phyloP scores from a whole-genome alignment of 2,797 vertebrate species.

The Mormyrops boulengeri region DNA sequence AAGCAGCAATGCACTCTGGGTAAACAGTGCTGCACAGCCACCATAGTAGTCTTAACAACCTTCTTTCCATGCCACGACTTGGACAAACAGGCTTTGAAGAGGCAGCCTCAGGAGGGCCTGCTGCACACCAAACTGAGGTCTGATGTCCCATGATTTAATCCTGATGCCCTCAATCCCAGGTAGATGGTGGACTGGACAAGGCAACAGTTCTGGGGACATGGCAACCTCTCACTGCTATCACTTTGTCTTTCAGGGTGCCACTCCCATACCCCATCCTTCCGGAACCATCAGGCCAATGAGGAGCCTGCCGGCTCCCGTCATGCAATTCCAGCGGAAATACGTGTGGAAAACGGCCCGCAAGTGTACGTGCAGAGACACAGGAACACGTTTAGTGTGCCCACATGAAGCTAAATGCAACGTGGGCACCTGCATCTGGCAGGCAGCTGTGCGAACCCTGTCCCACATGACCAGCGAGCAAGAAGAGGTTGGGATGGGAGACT shows the following conservation, averaged over 20 bases:
- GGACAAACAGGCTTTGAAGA: not conserved
- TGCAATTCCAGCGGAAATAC: not conserved
- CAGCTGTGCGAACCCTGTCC: constrained; percentile 33
- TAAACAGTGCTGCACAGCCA: not conserved
- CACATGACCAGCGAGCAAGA: constrained; percentile 11
- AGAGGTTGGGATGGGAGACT: not conserved
- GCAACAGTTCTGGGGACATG: not conserved
- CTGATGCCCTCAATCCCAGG: not conserved
- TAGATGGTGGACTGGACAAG: not conserved
- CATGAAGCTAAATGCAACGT: not conserved
- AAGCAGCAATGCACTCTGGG: not conserved
- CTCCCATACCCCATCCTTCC: not conserved
- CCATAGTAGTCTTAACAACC: not conserved
- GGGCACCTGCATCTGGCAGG: constrained; percentile 33
- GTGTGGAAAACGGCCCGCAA: not conserved
- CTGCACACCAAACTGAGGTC: not conserved
- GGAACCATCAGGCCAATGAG: not conserved
- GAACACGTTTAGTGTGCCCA: not conserved
- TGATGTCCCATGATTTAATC: not conserved
- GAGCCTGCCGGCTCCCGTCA: no score
- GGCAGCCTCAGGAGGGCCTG: not conserved
- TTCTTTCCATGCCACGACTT: not conserved
- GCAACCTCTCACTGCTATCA: no score
- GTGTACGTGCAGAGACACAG: not conserved
- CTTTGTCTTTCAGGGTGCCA: not conserved